A percentile compares a stretch with the other conserved stretches of the same genome.
Conservation (phyloP, 92 coral and sea anemone species). For the Zoanthus sociatus region DNA sequence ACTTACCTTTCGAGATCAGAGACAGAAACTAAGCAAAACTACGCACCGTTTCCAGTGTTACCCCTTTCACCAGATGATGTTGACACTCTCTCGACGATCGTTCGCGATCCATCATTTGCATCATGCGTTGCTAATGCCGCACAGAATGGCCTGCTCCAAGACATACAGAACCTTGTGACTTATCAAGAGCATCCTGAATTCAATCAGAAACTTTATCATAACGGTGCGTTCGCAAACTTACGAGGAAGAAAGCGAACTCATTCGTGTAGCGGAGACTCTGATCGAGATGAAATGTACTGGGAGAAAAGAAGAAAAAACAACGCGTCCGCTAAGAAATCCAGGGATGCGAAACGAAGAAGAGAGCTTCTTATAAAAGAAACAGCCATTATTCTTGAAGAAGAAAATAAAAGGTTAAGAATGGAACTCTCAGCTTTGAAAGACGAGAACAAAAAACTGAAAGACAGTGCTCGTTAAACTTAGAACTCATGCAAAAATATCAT, state of each 20-base stretch:
- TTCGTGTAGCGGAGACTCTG: conserved; percentile 25
- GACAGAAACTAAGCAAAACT: not conserved
- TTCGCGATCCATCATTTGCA: conserved; percentile 41
- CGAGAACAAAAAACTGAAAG: conserved; percentile 37
- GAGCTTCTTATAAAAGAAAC: conserved; percentile 32
- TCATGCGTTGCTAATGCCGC: conserved; percentile 26
- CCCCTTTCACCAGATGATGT: conserved; percentile 40
- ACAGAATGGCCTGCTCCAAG: conserved; percentile 25
- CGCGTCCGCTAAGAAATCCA: conserved; percentile 37
- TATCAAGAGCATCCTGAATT: conserved; percentile 12
- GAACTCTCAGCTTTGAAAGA: conserved; percentile 29
- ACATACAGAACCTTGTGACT: conserved; percentile 8
- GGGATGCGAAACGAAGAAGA: conserved; percentile 45
- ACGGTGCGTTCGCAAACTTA: conserved; percentile 4
- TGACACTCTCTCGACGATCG: conserved; percentile 43
- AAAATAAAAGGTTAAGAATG: conserved; percentile 33
- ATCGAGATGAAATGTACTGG: conserved; percentile 27
- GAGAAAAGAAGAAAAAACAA: conserved; percentile 46
- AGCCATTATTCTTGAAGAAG: conserved; percentile 31
- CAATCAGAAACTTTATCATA: not conserved
- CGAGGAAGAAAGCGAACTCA: conserved; percentile 22
- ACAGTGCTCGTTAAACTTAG: not conserved
- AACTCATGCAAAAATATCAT: not conserved
- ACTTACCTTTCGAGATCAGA: conserved; percentile 15
- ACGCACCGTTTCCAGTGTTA: conserved; percentile 9